Percentiles rank a stretch among this genome's conserved stretches.
Conservation (phyloP, 2,888 invertebrate species). For the Melieria omissa region DNA sequence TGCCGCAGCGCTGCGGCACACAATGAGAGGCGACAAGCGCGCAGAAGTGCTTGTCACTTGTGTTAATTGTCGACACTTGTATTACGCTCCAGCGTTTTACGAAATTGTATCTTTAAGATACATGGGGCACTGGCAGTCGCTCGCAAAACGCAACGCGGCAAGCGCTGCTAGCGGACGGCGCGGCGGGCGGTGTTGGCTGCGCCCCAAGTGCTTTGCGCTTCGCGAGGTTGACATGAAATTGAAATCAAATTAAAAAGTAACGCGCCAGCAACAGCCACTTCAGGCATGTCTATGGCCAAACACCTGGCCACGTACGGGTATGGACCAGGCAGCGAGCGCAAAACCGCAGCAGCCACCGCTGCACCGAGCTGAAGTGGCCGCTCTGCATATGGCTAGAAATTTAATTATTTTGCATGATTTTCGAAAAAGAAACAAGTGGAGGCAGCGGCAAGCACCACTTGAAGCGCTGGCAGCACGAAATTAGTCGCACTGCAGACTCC, state of each 20-base stretch:
- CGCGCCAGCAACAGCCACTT: constrained; percentile 7
- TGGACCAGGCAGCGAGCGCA: background rate
- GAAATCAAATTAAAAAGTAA: constrained; percentile 35
- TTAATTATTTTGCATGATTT: constrained; percentile 48
- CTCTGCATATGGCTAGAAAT: constrained; percentile 24
- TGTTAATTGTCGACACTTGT: constrained; percentile 38
- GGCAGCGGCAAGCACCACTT: constrained; percentile 38
- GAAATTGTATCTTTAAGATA: no score
- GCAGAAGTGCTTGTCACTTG: constrained; percentile 36
- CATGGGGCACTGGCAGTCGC: background rate
- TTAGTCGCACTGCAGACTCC: constrained; percentile 32
- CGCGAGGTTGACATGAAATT: constrained; percentile 20
- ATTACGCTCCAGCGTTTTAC: constrained; percentile 10
- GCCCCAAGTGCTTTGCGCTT: no score
- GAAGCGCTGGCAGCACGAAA: constrained; percentile 16
- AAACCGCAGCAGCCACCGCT: constrained; percentile 2
- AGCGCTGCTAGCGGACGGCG: no score
- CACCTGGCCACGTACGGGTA: constrained; percentile 18
- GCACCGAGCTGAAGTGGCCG: background rate
- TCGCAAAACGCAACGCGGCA: background rate
- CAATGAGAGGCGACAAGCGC: background rate
- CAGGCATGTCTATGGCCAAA: constrained; percentile 3
- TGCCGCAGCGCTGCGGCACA: background rate
- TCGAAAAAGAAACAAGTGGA: constrained; percentile 34
- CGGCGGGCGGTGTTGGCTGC: no score